A percentile compares a stretch with the other conserved stretches of the same genome.
These are phyloP conservation scores for Epinephelus awoara DNA, from an alignment of 2,797 vertebrate genomes.

Conservation along the genomic window DNA sequence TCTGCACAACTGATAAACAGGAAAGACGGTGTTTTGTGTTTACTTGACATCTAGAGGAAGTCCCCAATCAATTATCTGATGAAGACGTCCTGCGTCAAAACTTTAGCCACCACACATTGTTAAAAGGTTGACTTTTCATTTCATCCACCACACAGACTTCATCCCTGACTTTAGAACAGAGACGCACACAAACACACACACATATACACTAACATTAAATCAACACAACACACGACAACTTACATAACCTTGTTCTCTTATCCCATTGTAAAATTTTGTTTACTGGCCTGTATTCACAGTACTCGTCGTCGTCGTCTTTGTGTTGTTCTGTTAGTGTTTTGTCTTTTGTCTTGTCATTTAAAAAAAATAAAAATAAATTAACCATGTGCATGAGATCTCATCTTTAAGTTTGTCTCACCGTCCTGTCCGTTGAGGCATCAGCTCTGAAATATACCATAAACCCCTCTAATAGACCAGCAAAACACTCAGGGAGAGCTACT, in stretches of 20 bases:
- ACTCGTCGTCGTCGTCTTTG: too few relatives aligned
- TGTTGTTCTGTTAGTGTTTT: too few relatives aligned
- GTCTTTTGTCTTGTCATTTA: too few relatives aligned
- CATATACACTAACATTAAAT: too few relatives aligned
- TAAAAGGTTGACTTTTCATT: background rate
- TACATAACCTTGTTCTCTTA: too few relatives aligned
- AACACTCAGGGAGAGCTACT: background rate
- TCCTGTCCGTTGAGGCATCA: background rate
- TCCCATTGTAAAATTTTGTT: too few relatives aligned
- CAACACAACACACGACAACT: too few relatives aligned
- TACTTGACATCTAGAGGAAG: constrained; percentile 5
- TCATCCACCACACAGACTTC: too few relatives aligned
- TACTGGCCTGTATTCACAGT: too few relatives aligned
- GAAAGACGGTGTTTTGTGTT: constrained; percentile 3
- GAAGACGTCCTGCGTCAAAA: constrained; percentile 23
- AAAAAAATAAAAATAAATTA: background rate
- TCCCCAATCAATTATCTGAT: background rate
- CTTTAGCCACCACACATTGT: background rate
- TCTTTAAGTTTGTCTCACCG: background rate
- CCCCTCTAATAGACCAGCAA: background rate
- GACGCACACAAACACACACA: too few relatives aligned
- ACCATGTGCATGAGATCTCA: background rate
- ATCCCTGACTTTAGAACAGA: too few relatives aligned
- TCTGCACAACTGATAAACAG: constrained; percentile 21
- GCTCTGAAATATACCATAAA: background rate